Evolutionary conservation across 2,797 vertebrate species (phyloP).

Genomic region (Fratercula arctica): DNA sequence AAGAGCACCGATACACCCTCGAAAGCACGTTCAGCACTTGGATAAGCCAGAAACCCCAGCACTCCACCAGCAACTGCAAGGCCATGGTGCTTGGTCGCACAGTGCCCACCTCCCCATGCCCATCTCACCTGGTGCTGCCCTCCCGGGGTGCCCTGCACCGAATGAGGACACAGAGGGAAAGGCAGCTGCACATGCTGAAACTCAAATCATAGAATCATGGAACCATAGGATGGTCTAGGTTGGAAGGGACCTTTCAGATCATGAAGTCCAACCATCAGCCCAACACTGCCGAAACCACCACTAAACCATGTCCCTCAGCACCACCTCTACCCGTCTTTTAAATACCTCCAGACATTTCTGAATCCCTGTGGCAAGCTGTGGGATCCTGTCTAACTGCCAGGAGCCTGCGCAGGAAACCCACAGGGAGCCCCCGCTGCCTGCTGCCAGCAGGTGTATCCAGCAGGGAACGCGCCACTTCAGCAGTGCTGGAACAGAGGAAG

Average conservation of each 20-base stretch:
- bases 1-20: rapidly evolving
- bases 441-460: background rate
- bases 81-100: rapidly evolving
- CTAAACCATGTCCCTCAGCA: background rate
- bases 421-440: rapidly evolving
- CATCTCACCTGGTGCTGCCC: background rate
- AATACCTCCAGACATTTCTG: background rate
- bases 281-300: background rate
- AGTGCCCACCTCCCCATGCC: rapidly evolving
- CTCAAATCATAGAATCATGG: background rate
- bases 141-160: rapidly evolving
- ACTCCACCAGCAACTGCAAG: background rate
- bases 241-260: background rate
- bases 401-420: background rate
- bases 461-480: background rate
- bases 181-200: background rate
- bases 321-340: background rate
- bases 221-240: background rate
- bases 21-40: rapidly evolving
- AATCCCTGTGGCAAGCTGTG: rapidly evolving
- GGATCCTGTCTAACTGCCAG: rapidly evolving
- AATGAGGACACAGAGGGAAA: rapidly evolving
- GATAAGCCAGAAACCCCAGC: background rate
- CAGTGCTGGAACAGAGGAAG: background rate
- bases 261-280: background rate